A percentile compares a stretch with the other conserved stretches of the same genome.
Evolutionary conservation across 2,113 vertebrate genomes (phyloP).

Genomic region (Hydrolagus affinis): DNA sequence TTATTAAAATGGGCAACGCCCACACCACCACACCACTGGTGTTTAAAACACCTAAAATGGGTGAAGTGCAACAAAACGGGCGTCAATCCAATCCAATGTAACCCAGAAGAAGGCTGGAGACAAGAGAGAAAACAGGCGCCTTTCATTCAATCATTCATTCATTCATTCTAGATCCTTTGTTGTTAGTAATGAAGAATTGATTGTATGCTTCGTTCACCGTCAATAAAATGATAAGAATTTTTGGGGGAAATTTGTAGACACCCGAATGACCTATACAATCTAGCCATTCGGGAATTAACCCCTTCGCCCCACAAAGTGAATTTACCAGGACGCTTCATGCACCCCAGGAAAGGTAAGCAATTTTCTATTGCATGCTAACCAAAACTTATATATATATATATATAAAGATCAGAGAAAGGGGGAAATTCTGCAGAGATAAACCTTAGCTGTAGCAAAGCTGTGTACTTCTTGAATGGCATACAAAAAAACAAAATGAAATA

Average conservation of each 20-base stretch:
- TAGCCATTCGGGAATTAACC: not conserved
- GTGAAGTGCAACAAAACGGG: not conserved
- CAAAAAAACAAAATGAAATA: conserved; percentile 26
- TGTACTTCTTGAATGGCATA: conserved; percentile 20
- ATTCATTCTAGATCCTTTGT: not conserved
- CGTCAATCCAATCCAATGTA: not conserved
- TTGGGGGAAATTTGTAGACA: not conserved
- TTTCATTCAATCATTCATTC: not conserved
- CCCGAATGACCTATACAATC: conserved; percentile 4
- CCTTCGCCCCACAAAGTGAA: not conserved
- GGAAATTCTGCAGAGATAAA: conserved; percentile 9
- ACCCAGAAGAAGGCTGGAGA: no score
- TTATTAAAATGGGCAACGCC: not conserved
- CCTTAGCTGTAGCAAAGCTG: conserved; percentile 29
- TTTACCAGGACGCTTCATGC: not conserved
- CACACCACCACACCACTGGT: not conserved
- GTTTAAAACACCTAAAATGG: not conserved
- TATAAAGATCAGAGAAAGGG: conserved; percentile 25
- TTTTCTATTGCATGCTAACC: conserved; percentile 24
- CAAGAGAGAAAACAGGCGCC: not conserved
- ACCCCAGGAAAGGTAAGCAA: not conserved
- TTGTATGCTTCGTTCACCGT: conserved; percentile 12
- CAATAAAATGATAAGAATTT: not conserved
- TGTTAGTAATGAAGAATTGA: conserved; percentile 22
- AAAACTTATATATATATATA: not conserved